Base-by-base conservation (phyloP, 2,113 vertebrate species). In the Amphiprion percula region DNA sequence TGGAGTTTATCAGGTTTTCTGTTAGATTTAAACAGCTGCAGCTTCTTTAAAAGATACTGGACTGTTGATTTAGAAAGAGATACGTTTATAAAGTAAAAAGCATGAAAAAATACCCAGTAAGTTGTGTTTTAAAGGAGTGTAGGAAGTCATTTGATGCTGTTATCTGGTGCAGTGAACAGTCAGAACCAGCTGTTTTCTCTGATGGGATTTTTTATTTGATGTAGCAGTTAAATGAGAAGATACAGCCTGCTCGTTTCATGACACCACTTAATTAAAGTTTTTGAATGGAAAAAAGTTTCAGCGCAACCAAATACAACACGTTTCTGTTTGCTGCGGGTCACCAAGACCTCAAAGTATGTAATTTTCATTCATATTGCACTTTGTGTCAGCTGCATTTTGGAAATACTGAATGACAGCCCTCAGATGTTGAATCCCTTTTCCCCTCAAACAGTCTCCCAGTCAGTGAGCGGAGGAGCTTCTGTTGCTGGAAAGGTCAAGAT, bases 401-500 rank as follows among this genome's bases (percentile, higher is more conserved):
- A 63, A 53, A 33, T 10, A 49, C 4, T 52, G 33, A 79, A 58
- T n/a, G 56, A 30, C 17, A 24, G 7, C 30, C 52, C 60, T n/a
- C 19, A 53, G 61, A 17, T 17, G 17, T 39, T 1, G 2, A 56
- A 21, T 37, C 26, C 8, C 10, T 0, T 46, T 39, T 28, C 11
- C 10, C 11, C 23, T 60, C 2, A 19, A 10, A 63, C 12, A 10
- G 53, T 6, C 15, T 3, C 19, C 19, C 17, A 19, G 50, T 39
- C 28, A 16, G 15, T 37, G 37, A 63, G 33, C 1, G 0, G 58
- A 58, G 53, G 16, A 10, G 55, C 63, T 11, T 30, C 11, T 6
- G 23, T 30, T 10, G 70, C 47, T 47, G 61, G 63, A 78, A 63
- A 86, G 82, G 86, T 87, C 80, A 63, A 11, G 64, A 62, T 69